These are phyloP conservation scores for Brachirus orientalis DNA, from an alignment of 2,113 vertebrate species.

Conservation along the genomic window DNA sequence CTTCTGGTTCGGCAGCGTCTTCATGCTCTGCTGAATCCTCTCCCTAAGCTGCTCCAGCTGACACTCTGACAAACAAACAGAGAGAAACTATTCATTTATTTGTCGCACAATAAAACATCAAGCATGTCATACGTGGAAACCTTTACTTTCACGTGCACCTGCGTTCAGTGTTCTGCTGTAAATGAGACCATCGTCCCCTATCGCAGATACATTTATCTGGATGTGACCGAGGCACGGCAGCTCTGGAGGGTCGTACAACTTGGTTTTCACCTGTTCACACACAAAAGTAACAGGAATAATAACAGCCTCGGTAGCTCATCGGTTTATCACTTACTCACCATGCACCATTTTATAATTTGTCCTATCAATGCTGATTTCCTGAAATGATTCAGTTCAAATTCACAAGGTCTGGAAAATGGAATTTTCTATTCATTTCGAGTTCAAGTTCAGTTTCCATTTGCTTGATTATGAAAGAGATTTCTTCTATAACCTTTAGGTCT, in stretches of 20 bases:
- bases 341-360: too few species aligned
- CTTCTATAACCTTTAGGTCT: too few species aligned
- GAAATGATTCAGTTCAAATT: too few species aligned
- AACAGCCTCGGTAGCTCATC: too few species aligned
- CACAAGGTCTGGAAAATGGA: too few species aligned
- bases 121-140: not conserved
- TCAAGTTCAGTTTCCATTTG: too few species aligned
- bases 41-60: slow-evolving; percentile 81
- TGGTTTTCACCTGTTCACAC: slow-evolving; percentile 55
- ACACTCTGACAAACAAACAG: slow-evolving; percentile 71
- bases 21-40: slow-evolving; percentile 86
- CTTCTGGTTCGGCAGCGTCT: slow-evolving; percentile 84
- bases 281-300: not conserved
- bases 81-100: not conserved
- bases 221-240: slow-evolving; percentile 80
- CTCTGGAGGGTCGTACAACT: slow-evolving; percentile 82
- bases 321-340: too few species aligned
- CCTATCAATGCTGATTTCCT: too few species aligned
- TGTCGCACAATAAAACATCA: not conserved
- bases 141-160: slow-evolving; percentile 49
- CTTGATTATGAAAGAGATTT: too few species aligned
- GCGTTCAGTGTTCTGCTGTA: slow-evolving; percentile 82
- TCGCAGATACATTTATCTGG: slow-evolving; percentile 80
- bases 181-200: slow-evolving; percentile 88
- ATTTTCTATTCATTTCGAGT: too few species aligned